Evolutionary conservation across 2,797 vertebrate genomes (phyloP), one percentile per base, ranked within the genome.

Genomic region (Molossus alvarezi): DNA sequence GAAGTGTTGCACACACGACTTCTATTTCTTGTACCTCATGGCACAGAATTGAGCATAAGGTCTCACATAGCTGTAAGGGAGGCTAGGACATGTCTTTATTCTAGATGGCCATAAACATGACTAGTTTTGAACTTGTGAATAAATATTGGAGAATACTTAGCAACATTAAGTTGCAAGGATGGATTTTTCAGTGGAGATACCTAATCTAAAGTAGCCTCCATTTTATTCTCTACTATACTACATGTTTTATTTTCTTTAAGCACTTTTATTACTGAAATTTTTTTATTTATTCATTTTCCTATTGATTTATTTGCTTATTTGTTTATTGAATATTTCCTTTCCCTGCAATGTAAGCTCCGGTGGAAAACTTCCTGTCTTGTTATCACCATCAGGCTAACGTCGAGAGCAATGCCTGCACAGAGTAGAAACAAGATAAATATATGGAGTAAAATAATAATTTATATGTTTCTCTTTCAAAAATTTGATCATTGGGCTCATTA

Each of bases 401-500:
- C 1, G 45, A 84, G 15, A 85, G 64, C 17, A 71, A 17, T 81
- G 53, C 29, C 37, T 57, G 41, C 14, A 73, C 17, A 27, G 6
- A 71, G 45, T 18, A 76, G 33, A 85, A 85, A 20, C 17, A 12
- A 37, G 71, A 27, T 57, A 86, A 45, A 27, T 29, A 27, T 64
- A 20, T 20, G 67, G 69, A 57, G 13, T 87, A n/a, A 87, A 29
- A 69, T 0, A 58, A 79, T 72, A 48, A 84, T 53, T 72, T 23
- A 51, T 3, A 9, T 48, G 1, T 69, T 88, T 85, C 10, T 41
- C 9, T 76, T 60, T 88, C 3, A 57, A 57, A 67, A 41, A 3
- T 69, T 95, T 79, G 53, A 79, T 73, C 25, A 64, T 25, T 76
- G n/a, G 9, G 65, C 48, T 89, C 53, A 62, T 67, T 73, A 88